Conservation (phyloP, 2,797 vertebrate genomes). For the Octomys mimax region DNA sequence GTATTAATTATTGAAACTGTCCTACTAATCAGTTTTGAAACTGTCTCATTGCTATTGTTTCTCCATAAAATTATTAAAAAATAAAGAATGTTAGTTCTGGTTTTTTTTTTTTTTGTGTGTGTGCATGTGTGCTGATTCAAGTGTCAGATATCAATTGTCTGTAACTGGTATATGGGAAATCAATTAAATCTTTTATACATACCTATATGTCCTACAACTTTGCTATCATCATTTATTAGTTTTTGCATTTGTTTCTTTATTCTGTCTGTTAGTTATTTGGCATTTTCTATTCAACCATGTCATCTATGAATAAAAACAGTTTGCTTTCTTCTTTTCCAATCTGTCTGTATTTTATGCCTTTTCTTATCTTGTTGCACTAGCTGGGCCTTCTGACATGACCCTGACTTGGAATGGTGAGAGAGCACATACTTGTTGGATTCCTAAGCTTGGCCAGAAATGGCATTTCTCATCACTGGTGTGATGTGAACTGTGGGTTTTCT, state of each 20-base stretch:
- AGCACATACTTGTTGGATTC: background rate
- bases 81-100: background rate
- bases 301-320: background rate
- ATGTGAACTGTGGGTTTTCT: background rate
- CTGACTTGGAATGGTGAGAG: background rate
- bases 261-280: background rate
- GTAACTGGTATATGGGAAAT: background rate
- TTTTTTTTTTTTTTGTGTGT: background rate
- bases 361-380: background rate
- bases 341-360: background rate
- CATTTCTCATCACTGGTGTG: background rate
- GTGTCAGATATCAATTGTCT: background rate
- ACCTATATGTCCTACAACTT: background rate
- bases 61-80: too few relatives aligned
- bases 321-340: background rate
- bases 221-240: background rate
- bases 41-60: too few relatives aligned
- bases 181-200: background rate
- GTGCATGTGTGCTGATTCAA: background rate
- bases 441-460: background rate
- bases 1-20: too few relatives aligned
- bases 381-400: background rate
- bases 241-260: background rate
- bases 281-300: background rate
- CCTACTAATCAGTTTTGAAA: too few relatives aligned